Conservation (phyloP, 1,140 invertebrate genomes). For the Apis florea region DNA sequence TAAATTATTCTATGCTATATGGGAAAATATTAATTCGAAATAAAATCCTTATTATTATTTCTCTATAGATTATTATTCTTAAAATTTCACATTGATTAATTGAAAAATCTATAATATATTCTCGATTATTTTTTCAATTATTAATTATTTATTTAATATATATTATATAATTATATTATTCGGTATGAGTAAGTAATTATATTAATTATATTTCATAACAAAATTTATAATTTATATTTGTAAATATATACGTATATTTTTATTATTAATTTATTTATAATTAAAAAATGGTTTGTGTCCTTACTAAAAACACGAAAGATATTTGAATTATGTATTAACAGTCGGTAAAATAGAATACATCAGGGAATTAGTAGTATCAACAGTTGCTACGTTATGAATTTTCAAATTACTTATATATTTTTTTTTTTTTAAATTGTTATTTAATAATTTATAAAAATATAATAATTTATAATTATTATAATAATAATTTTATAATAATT, state of each 20-base stretch:
- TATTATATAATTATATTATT: not conserved
- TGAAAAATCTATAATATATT: too few species aligned
- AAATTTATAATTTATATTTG: not conserved
- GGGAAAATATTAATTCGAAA: not conserved
- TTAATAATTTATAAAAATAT: too few species aligned
- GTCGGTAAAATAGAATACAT: conserved; percentile 7
- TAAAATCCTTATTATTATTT: not conserved
- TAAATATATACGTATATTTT: not conserved
- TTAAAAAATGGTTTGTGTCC: not conserved
- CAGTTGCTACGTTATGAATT: not conserved
- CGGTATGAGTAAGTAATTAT: not conserved
- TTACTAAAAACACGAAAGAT: not conserved
- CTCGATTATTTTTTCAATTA: not conserved
- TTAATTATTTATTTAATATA: not conserved
- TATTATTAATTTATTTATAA: not conserved
- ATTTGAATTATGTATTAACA: too few species aligned
- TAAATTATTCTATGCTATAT: not conserved
- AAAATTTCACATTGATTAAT: not conserved
- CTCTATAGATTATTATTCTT: not conserved
- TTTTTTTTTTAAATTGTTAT: not conserved
- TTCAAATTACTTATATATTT: not conserved
- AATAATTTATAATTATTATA: too few species aligned
- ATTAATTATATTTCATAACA: not conserved
- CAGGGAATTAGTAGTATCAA: not conserved
- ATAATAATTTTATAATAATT: not conserved